Evolutionary conservation across 2,888 invertebrate species (phyloP), one percentile per base, ranked within the genome.

Genomic region (Salpingus planirostris): DNA sequence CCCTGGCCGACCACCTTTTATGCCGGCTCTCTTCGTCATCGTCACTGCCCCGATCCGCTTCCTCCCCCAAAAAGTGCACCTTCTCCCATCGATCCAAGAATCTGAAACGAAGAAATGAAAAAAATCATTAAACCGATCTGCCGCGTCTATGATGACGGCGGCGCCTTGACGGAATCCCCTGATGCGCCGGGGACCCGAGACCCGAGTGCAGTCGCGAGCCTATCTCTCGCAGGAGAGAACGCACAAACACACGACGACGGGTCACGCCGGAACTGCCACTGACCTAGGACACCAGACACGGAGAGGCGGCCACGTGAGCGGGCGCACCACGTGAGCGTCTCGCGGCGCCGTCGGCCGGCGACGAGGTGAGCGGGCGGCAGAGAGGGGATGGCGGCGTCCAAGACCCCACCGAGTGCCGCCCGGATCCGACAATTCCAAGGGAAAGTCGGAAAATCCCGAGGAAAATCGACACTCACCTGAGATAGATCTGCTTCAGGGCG

Each of bases 81-180:
- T 88, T 80, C 65, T 96, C 95, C 70, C 90, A 96, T 56, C 89
- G 80, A 57, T 80, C 83, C 62, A 89, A 68, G 64, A 76, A 75
- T 54, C 76, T 76, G 62, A 14, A 11, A 11, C 23, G 4, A 18
- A 18, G 18, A n/a, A n/a, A 18, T 18, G 18, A 18, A 18, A 18
- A 18, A 18, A 8, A 18, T 18, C 18, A 18, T 18, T 8, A 18
- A 8, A 18, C n/a, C n/a, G n/a, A n/a, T n/a, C n/a, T n/a, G n/a
- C n/a, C n/a, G n/a, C n/a, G n/a, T n/a, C n/a, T n/a, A n/a, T n/a
- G n/a, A n/a, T n/a, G n/a, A n/a, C n/a, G n/a, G n/a, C n/a, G n/a
- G n/a, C n/a, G n/a, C n/a, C n/a, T n/a, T n/a, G n/a, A n/a, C n/a
- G n/a, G n/a, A n/a, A n/a, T n/a, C n/a, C n/a, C n/a, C n/a, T n/a